A percentile compares a stretch with the other conserved stretches of the same genome.
Evolutionary conservation across 2,113 vertebrate species (phyloP).

Genomic region (Vulpes ferrilata): DNA sequence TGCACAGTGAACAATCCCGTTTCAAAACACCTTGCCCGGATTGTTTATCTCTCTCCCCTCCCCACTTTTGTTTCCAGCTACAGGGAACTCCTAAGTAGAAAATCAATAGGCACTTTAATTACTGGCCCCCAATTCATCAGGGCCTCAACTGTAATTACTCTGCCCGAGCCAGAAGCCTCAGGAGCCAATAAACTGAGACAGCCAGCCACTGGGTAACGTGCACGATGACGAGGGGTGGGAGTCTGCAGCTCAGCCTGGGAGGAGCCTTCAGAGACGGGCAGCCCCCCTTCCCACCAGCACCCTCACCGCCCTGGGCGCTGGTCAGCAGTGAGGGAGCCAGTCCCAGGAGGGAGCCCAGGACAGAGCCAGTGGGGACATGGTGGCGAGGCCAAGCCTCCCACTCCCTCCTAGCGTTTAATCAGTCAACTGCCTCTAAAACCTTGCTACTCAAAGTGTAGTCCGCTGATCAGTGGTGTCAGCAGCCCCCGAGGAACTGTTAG

Average conservation of each 20-base stretch:
- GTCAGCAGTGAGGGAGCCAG: not conserved
- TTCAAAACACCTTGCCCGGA: slow-evolving; percentile 55
- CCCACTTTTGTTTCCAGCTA: slow-evolving; percentile 76
- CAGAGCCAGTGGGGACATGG: not conserved
- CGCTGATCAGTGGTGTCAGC: not conserved
- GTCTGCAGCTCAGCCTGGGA: not conserved
- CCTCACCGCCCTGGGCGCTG: not conserved
- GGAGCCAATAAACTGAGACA: slow-evolving; percentile 57
- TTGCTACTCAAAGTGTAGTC: not conserved
- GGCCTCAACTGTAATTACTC: slow-evolving; percentile 84
- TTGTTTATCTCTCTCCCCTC: slow-evolving; percentile 57
- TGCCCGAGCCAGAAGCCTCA: slow-evolving; percentile 52
- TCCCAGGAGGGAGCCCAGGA: not conserved
- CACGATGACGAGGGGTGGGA: not conserved
- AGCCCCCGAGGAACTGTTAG: not conserved
- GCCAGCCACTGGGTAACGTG: not conserved
- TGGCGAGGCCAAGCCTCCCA: not conserved
- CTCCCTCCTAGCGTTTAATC: not conserved
- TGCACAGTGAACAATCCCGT: slow-evolving; percentile 7
- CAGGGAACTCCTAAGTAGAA: slow-evolving; percentile 84
- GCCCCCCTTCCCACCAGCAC: not conserved
- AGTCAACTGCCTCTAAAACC: not conserved
- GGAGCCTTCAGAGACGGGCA: not conserved
- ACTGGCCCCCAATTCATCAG: slow-evolving; percentile 85
- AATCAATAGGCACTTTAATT: slow-evolving; percentile 86